Base-by-base conservation (phyloP, 1,140 invertebrate species). In the Ptiloglossa arizonensis region DNA sequence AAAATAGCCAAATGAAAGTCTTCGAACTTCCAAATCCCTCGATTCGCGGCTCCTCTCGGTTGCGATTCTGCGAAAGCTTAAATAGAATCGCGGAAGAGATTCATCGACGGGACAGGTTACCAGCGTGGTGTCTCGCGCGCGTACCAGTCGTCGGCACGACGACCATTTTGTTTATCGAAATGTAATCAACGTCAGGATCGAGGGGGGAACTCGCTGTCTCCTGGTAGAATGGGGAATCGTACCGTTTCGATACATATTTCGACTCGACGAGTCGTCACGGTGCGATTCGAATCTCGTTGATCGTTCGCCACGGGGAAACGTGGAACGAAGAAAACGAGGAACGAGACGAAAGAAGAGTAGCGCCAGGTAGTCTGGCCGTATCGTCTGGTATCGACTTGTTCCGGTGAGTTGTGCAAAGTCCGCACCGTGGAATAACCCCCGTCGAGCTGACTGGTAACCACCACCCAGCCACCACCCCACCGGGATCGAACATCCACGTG, bases 1-100 rank as follows among this genome's bases (percentile, higher is more conserved):
- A 46, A 76, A 76, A 76, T 76, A 76, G 54, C 66, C 44, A n/a
- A 68, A 68, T 27, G 22, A 76, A 69, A 76, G 44, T 60, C n/a
- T 69, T 69, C 32, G 17, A 59, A 59, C 56, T 38, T 48, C 3
- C 9, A 27, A 50, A 72, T 63, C 19, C 4, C 11, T 19, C 17
- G 29, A 68, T 57, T 38, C 8, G 11, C 59, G 35, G 35, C n/a
- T 5, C 17, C n/a, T 60, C 6, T 60, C 6, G n/a, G n/a, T 9
- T 9, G 22, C 19, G 50, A 52, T 17, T 52, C 44, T 11, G 44
- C 5, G 44, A 46, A 11, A 6, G 48, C 48, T 56, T 52, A 52
- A 22, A 52, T 52, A 52, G 22, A 52, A 52, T n/a, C n/a, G 50
- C 50, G 50, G n/a, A 52, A 52, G n/a, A 52, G n/a, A 52, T 24